These are phyloP conservation scores for Lasioglossum leucozonium DNA, from an alignment of 2,888 invertebrate genomes.

Conservation along the genomic window DNA sequence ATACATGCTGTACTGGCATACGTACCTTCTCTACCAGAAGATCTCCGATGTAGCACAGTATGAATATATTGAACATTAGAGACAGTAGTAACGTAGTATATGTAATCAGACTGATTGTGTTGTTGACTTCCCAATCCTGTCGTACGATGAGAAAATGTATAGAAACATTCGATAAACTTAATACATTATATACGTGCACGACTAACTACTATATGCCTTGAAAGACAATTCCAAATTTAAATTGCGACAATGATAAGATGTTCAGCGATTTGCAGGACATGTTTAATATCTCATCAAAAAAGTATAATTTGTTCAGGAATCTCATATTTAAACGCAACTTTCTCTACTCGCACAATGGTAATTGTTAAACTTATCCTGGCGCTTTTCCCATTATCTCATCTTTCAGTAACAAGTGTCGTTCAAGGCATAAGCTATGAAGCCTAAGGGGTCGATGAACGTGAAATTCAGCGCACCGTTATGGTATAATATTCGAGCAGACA, in stretches of 20 bases:
- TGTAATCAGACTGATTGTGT: constrained; percentile 44
- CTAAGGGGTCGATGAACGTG: neutral
- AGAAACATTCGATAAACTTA: neutral
- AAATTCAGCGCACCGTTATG: constrained; percentile 70
- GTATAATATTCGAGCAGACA: constrained; percentile 79
- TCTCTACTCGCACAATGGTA: too few species aligned
- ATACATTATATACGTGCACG: too few species aligned
- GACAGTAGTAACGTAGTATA: constrained; percentile 64
- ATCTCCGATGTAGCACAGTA: constrained; percentile 68
- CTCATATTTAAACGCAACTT: too few species aligned
- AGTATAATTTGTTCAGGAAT: neutral
- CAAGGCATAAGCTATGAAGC: neutral
- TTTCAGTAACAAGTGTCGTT: neutral
- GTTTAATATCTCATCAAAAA: neutral
- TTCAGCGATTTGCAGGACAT: neutral
- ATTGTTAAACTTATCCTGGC: neutral
- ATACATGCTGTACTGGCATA: too few species aligned
- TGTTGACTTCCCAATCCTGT: constrained; percentile 60
- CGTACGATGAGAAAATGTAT: too few species aligned
- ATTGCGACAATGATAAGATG: neutral
- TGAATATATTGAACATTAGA: constrained; percentile 65
- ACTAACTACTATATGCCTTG: neutral
- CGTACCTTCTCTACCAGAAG: constrained; percentile 66
- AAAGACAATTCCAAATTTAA: neutral
- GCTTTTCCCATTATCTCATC: neutral